Evolutionary conservation across 2,113 vertebrate species (phyloP).

Genomic region (Notechis scutatus): DNA sequence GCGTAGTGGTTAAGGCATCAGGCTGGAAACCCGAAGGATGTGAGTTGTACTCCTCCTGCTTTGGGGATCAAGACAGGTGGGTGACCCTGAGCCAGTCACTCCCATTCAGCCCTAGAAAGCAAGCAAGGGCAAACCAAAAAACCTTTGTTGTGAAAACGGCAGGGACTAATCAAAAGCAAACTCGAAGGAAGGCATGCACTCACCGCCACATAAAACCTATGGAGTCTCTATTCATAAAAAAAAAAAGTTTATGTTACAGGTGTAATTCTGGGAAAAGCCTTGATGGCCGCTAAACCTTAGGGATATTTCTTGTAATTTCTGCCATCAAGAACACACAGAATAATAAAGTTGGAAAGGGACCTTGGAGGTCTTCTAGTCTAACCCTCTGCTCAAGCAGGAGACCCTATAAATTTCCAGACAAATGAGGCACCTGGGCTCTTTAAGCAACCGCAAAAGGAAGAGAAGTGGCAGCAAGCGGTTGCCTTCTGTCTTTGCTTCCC

Average conservation of each 20-base stretch:
- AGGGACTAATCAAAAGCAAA: background rate
- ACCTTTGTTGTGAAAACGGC: background rate
- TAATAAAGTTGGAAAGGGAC: too few species aligned
- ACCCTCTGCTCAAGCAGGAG: too few species aligned
- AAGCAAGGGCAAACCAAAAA: background rate
- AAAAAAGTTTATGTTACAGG: background rate
- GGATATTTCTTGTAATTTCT: background rate
- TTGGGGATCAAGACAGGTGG: background rate
- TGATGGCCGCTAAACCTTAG: background rate
- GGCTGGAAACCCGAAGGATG: background rate
- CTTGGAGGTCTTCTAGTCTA: too few species aligned
- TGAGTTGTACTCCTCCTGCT: background rate
- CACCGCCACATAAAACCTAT: background rate
- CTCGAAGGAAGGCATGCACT: background rate
- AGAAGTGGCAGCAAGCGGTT: background rate
- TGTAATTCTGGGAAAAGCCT: background rate
- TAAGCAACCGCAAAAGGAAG: background rate
- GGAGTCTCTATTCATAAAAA: background rate
- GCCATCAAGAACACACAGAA: background rate
- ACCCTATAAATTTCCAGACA: too few species aligned
- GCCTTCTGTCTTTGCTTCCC: background rate
- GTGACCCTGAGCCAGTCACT: background rate
- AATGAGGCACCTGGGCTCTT: background rate
- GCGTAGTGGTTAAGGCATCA: background rate
- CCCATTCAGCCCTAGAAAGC: background rate